Percentiles rank a stretch among this genome's conserved stretches.
Evolutionary conservation across 2,113 vertebrate species (phyloP).

Genomic region (Oenanthe oenanthe): DNA sequence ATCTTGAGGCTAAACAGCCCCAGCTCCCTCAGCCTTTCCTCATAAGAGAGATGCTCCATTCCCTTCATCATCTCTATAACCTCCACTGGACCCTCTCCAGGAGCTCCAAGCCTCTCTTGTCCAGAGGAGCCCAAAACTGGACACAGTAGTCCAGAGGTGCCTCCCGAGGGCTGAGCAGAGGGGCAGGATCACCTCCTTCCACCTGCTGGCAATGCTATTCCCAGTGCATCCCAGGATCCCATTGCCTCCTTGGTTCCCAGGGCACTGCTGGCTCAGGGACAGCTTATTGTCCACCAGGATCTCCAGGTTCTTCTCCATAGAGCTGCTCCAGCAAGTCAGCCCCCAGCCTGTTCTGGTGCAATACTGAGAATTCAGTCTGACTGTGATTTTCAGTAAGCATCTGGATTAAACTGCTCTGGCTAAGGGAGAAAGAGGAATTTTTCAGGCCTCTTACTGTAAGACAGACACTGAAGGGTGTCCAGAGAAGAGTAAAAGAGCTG

Average conservation of each 20-base stretch:
- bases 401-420: neutral
- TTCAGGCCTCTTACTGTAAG: neutral
- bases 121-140: neutral
- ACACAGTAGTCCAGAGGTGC: neutral
- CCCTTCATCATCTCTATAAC: neutral
- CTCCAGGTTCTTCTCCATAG: fast-evolving
- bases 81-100: neutral
- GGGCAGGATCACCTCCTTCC: neutral
- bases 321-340: neutral
- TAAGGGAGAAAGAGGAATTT: neutral
- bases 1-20: neutral
- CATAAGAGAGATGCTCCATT: neutral
- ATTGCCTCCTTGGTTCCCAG: neutral
- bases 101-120: neutral
- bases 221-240: neutral
- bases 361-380: neutral
- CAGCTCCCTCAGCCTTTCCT: neutral
- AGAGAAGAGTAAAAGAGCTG: neutral
- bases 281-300: neutral
- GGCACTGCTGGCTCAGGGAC: neutral
- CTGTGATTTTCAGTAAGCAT: neutral
- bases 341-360: neutral
- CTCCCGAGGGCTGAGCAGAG: neutral
- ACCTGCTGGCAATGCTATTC: neutral
- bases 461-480: neutral